These are phyloP conservation scores for Lucinisca nassula DNA, from an alignment of 2,888 invertebrate genomes.

Conservation along the genomic window DNA sequence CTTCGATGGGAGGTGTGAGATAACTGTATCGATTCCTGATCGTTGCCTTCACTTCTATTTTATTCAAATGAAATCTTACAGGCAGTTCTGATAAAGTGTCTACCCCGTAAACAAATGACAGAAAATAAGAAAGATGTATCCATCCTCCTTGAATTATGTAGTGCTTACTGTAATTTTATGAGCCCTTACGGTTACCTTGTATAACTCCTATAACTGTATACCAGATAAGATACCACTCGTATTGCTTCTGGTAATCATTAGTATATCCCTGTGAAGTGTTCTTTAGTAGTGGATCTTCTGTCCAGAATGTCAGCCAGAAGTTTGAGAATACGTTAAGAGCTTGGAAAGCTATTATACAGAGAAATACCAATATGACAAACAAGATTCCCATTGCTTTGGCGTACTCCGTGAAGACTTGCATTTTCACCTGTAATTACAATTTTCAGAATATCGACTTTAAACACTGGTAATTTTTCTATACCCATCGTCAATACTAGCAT, in stretches of 20 bases:
- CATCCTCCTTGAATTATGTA: no score
- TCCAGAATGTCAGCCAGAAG: slow-evolving; percentile 85
- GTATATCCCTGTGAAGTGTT: slow-evolving; percentile 73
- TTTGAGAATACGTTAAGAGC: slow-evolving; percentile 78
- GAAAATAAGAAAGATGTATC: no score
- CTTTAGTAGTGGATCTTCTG: slow-evolving; percentile 80
- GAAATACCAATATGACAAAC: slow-evolving; percentile 93
- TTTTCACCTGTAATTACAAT: slow-evolving; percentile 93
- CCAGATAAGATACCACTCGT: slow-evolving; percentile 87
- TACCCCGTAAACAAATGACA: no score
- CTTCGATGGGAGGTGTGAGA: no score
- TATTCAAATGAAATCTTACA: no score
- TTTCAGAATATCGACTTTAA: no score
- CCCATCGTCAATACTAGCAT: no score
- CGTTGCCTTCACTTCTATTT: no score
- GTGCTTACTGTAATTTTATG: no score
- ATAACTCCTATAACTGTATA: slow-evolving; percentile 86
- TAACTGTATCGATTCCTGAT: no score
- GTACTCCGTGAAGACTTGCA: slow-evolving; percentile 96
- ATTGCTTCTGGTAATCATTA: slow-evolving; percentile 68
- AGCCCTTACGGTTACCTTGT: slow-evolving; percentile 84
- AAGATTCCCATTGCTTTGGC: slow-evolving; percentile 93
- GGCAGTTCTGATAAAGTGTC: no score
- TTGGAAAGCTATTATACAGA: slow-evolving; percentile 81
- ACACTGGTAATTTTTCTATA: no score